These are phyloP conservation scores for Lepidocyrtinus sp. DNA, from an alignment of 2,888 invertebrate genomes.

Conservation along the genomic window DNA sequence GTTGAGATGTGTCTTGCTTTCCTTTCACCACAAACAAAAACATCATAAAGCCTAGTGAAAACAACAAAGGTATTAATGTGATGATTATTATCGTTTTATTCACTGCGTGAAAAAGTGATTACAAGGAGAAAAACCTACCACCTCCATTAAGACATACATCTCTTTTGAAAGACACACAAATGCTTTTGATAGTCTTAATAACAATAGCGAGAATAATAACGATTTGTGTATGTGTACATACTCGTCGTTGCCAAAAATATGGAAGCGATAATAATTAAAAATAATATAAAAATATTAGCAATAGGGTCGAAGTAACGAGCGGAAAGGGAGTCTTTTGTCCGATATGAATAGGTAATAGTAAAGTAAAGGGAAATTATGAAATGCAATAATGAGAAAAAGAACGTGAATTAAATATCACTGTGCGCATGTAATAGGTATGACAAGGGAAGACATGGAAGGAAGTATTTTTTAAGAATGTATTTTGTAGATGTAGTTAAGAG, in stretches of 20 bases:
- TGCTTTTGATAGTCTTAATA: not conserved
- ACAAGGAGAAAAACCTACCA: not conserved
- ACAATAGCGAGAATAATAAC: not conserved
- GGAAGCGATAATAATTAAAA: conserved; percentile 11
- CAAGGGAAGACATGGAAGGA: not conserved
- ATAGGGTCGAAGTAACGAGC: not conserved
- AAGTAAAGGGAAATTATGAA: conserved; percentile 2
- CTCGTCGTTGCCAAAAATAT: not conserved
- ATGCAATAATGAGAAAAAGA: conserved; percentile 12
- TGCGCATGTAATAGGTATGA: not conserved
- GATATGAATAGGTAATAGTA: conserved; percentile 11
- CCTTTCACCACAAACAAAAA: conserved; percentile 23
- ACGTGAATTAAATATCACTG: conserved; percentile 8
- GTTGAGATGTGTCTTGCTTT: conserved; percentile 24
- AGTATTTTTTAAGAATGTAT: not conserved
- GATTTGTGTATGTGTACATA: too few relatives aligned
- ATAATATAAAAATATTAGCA: conserved; percentile 11
- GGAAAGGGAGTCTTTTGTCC: conserved; percentile 18
- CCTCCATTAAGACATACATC: not conserved
- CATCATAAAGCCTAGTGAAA: conserved; percentile 14
- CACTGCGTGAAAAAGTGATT: conserved; percentile 6
- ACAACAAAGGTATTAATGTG: conserved; percentile 5
- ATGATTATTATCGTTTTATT: conserved; percentile 15
- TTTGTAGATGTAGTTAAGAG: not conserved
- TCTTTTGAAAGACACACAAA: not conserved